Conservation (phyloP, 2,797 vertebrate species). For the Gallinago solitaria region DNA sequence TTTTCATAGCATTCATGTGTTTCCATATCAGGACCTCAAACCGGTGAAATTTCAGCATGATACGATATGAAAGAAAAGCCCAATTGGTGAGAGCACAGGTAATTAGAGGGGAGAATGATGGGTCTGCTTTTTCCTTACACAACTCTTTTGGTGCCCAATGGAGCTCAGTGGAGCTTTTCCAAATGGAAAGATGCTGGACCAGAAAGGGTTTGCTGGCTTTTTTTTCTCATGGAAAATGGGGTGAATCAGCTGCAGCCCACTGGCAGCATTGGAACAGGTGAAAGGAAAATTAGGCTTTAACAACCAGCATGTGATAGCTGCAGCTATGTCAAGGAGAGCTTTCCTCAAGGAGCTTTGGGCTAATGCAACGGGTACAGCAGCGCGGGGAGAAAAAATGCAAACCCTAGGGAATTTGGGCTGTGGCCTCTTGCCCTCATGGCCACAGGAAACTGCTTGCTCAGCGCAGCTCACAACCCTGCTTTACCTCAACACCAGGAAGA, state of each 20-base stretch:
- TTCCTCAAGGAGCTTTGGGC: neutral
- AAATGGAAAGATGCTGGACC: neutral
- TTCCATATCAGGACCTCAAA: neutral
- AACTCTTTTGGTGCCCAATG: neutral
- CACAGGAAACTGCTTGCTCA: neutral
- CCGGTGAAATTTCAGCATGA: neutral
- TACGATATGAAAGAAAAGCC: neutral
- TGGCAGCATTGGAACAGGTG: neutral
- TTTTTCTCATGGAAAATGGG: neutral
- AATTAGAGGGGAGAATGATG: neutral
- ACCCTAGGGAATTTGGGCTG: neutral
- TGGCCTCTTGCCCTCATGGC: neutral
- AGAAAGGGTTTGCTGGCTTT: neutral
- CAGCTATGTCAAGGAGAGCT: neutral
- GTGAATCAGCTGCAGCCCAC: neutral
- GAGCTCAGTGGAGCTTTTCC: neutral
- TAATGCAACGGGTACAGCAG: neutral
- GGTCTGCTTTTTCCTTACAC: neutral
- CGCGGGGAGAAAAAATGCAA: neutral
- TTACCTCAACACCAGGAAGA: conserved; percentile 27
- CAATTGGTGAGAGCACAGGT: neutral
- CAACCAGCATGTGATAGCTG: neutral
- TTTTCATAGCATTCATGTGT: neutral
- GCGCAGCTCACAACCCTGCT: neutral
- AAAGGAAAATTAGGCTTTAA: neutral